Evolutionary conservation across 2,797 vertebrate species (phyloP).

Genomic region (Amblyopsis hoosieri): DNA sequence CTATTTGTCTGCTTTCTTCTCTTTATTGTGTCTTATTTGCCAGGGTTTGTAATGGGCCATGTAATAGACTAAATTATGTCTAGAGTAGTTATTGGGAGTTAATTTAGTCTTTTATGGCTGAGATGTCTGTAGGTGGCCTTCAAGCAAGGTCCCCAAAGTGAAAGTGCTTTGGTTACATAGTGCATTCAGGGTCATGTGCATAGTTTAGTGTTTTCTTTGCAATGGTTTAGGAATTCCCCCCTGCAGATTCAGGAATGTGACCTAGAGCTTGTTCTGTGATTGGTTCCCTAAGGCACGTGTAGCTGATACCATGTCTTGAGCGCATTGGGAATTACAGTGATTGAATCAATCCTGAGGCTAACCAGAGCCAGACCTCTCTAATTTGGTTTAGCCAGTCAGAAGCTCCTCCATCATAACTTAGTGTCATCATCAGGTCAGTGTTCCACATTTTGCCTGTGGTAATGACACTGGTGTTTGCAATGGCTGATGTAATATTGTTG

Average conservation of each 20-base stretch:
- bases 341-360: constrained; percentile 34
- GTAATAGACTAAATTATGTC: constrained; percentile 30
- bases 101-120: no score
- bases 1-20: constrained; percentile 34
- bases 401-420: constrained; percentile 6
- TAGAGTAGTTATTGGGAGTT: neutral
- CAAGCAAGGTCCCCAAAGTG: neutral
- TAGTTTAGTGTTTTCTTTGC: neutral
- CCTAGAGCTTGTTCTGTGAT: constrained; percentile 19
- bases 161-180: neutral
- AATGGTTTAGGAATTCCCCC: constrained; percentile 15
- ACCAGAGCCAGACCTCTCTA: constrained; percentile 39
- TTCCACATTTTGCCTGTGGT: constrained; percentile 23
- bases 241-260: constrained; percentile 25
- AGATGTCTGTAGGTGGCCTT: no score
- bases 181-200: no score
- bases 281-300: constrained; percentile 18
- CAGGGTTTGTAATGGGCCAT: neutral
- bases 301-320: constrained; percentile 20
- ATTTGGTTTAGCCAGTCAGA: constrained; percentile 30
- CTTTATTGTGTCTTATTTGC: constrained; percentile 39
- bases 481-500: neutral
- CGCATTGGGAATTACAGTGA: constrained; percentile 18
- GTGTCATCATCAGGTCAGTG: constrained; percentile 52
- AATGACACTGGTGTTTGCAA: constrained; percentile 27